Base-by-base conservation (phyloP, 2,888 invertebrate genomes). In the Chymomyza caudatula region DNA sequence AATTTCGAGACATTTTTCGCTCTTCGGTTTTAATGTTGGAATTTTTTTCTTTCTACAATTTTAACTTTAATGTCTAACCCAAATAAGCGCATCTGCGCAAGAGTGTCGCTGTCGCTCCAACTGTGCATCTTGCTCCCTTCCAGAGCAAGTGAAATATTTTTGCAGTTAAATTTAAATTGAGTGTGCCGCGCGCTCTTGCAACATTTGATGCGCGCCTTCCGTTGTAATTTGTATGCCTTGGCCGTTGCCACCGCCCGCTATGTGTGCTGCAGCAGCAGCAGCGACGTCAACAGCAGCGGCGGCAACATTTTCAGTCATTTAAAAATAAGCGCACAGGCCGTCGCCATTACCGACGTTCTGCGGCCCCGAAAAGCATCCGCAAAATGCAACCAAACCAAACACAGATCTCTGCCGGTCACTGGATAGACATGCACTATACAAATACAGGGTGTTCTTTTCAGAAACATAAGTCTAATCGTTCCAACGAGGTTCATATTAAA, bases 291-390 rank as follows among this genome's bases (percentile, higher is more conserved):
- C 64, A 44, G 53, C 61, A 60, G 8, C 56, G 20, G 25, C 57
- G 37, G 11, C 60, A 51, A 62, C 66, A 62, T 74, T 81, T 83
- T 85, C 75, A 83, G 87, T 73, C 83, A 83, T 87, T 83, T 87
- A 83, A 87, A 83, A 83, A 83, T 83, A 83, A 83, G 86, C 78
- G 81, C 87, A 85, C 85, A 37, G 15, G 61, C 37, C 22, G 54
- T 19, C 42, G 23, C 23, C 52, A n/a, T 29, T 22, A 22, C 19
- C 84, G 81, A 70, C 81, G 70, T 83, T 29, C 69, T 73, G 68
- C 81, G 85, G 87, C 86, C 87, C 86, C 87, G 86, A 83, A 83
- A 86, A 83, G 87, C 87, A 81, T 86, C 81, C 62, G 49, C 60
- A 52, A 19, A 51, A 62, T 54, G 51, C 52, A 57, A 51, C 66